These are phyloP conservation scores for Antechinus flavipes DNA, from an alignment of 2,113 vertebrate species.

Conservation along the genomic window DNA sequence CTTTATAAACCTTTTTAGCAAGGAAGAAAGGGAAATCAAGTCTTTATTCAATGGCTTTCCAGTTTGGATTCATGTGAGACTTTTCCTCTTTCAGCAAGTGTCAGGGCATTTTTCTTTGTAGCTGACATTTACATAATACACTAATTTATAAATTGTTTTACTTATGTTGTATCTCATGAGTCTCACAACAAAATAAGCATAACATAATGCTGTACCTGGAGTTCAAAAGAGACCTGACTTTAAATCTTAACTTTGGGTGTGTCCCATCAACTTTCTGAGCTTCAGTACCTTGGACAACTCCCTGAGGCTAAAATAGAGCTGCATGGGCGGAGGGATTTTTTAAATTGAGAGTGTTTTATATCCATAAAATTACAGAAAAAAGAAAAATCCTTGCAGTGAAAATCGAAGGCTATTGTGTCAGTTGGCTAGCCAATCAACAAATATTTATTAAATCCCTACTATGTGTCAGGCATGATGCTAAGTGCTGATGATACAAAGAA, in stretches of 20 bases:
- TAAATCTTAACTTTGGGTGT: not conserved
- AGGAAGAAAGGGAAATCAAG: not conserved
- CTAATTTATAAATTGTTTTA: not conserved
- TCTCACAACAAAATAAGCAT: not conserved
- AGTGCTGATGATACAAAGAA: not conserved
- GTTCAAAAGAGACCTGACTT: not conserved
- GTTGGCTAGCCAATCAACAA: not conserved
- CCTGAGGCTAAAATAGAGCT: too few species aligned
- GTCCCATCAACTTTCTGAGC: not conserved
- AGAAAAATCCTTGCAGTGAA: not conserved
- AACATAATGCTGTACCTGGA: not conserved
- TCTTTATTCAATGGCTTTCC: not conserved
- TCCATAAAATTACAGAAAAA: not conserved
- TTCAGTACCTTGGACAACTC: not conserved
- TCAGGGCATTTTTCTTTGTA: not conserved
- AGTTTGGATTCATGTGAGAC: not conserved
- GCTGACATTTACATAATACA: not conserved
- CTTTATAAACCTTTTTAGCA: not conserved
- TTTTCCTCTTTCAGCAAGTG: not conserved
- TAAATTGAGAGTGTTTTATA: too few species aligned
- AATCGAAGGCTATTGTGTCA: not conserved
- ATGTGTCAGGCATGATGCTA: too few species aligned
- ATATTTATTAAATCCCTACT: too few species aligned
- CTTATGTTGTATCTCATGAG: not conserved
- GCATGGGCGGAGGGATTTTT: too few species aligned